Percentiles rank a stretch among this genome's conserved stretches.
These are phyloP conservation scores for Luscinia luscinia DNA, from an alignment of 2,797 vertebrate species.

Conservation along the genomic window DNA sequence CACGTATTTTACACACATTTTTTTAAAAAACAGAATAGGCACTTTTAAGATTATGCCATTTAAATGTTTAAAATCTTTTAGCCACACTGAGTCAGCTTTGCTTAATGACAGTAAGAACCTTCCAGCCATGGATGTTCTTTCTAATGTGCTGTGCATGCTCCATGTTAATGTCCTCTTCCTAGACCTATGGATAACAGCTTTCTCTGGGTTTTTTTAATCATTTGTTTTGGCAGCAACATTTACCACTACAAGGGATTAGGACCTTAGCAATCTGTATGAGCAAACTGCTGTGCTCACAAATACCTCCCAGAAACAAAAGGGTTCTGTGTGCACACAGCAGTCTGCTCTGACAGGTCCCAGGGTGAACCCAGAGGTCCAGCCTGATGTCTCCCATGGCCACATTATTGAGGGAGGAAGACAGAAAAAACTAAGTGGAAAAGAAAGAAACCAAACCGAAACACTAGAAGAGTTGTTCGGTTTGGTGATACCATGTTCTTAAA, in stretches of 20 bases:
- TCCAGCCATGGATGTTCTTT: neutral
- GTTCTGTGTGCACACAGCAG: neutral
- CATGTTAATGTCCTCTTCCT: neutral
- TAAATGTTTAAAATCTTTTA: neutral
- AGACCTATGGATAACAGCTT: neutral
- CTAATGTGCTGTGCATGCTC: neutral
- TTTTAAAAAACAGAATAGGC: neutral
- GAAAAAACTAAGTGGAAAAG: neutral
- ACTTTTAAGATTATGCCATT: neutral
- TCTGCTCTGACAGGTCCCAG: neutral
- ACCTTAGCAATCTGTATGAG: neutral
- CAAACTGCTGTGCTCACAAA: neutral
- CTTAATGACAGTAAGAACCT: neutral
- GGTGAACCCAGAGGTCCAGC: neutral
- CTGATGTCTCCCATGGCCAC: neutral
- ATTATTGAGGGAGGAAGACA: neutral
- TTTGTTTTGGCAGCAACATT: neutral
- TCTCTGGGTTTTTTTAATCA: neutral
- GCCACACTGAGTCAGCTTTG: neutral
- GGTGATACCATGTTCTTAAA: neutral
- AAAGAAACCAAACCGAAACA: no score
- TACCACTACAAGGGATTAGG: neutral
- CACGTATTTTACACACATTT: rapidly evolving
- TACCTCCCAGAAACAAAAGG: neutral
- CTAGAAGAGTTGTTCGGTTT: neutral